Base-by-base conservation (phyloP, 1,140 invertebrate species). In the Philaenus spumarius region DNA sequence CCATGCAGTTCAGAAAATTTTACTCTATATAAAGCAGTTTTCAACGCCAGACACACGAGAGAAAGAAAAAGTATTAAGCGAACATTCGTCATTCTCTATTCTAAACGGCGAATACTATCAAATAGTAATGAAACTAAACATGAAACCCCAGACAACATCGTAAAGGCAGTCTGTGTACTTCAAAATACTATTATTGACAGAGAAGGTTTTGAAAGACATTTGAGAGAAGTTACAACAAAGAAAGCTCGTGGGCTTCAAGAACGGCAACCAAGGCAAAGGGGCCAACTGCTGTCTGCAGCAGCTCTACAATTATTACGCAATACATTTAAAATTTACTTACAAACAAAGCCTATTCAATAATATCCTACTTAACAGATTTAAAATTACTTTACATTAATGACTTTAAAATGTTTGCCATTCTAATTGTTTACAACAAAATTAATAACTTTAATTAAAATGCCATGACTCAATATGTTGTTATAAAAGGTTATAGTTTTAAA, bases 181-280 rank as follows among this genome's bases (percentile, higher is more conserved):
- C 39, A 55, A 2, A 55, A 55, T 23, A 39, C 34, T 39, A 55
- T 55, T 5, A 17, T 55, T 40, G 54, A 55, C n/a, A 6, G 23
- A 55, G 54, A 55, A 26, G 54, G 54, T 6, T 55, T 55, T 55
- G 9, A 55, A 42, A 55, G 54, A 20, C 52, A 35, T 53, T 53
- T 53, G 37, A 53, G 20, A 48, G 22, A 48, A 5, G 46, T 48
- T 12, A 45, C 12, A 19, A 45, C 42, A 45, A 19, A n/a, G 12
- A 19, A 45, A 45, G 12, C 42, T 45, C 12, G 19, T 12, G 19
- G 19, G 12, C 12, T 45, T 45, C 12, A 45, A 45, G 42, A n/a
- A n/a, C 42, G 42, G 19, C 12, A 19, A 45, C 42, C 12, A 45
- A 12, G 42, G 12, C 42, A 45, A 19, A 45, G 42, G 19, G 17